A percentile compares a stretch with the other conserved stretches of the same genome.
Evolutionary conservation across 2,888 invertebrate species (phyloP).

Genomic region (Aspidiotus destructor): DNA sequence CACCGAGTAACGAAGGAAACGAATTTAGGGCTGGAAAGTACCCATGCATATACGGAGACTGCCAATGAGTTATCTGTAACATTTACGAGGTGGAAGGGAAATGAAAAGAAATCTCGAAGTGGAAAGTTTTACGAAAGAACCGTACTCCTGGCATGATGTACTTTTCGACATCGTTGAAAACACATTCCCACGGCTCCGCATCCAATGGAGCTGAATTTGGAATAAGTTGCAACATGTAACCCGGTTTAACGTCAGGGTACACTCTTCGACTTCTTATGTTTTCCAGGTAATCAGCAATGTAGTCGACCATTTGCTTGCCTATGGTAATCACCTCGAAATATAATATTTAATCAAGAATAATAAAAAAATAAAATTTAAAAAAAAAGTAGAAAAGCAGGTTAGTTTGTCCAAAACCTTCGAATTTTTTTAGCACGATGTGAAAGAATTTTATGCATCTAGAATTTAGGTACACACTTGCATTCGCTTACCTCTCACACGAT

Average conservation of each 20-base stretch:
- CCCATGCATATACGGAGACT: conserved; percentile 96
- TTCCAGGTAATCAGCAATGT: conserved; percentile 91
- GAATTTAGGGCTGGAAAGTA: conserved; percentile 94
- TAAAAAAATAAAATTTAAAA: background rate
- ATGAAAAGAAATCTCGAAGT: background rate
- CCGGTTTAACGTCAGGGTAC: conserved; percentile 88
- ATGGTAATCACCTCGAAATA: too few species aligned
- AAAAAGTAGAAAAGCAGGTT: too few species aligned
- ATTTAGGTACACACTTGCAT: background rate
- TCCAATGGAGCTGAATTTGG: conserved; percentile 77
- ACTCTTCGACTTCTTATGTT: conserved; percentile 81
- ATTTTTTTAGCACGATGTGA: background rate
- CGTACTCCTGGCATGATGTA: conserved; percentile 94
- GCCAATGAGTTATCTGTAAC: conserved; percentile 75
- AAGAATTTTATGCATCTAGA: conserved; percentile 1
- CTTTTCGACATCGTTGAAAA: conserved; percentile 83
- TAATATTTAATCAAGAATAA: conserved; percentile 34
- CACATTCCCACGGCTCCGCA: conserved; percentile 83
- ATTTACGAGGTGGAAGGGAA: background rate
- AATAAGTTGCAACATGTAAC: conserved; percentile 77
- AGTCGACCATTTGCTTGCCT: conserved; percentile 98
- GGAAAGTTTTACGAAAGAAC: background rate
- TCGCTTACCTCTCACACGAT: conserved; percentile 35
- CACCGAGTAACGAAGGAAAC: conserved; percentile 86
- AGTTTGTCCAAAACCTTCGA: background rate